Evolutionary conservation across 2,888 invertebrate genomes (phyloP).

Genomic region (Hirtodrosophila duncani): DNA sequence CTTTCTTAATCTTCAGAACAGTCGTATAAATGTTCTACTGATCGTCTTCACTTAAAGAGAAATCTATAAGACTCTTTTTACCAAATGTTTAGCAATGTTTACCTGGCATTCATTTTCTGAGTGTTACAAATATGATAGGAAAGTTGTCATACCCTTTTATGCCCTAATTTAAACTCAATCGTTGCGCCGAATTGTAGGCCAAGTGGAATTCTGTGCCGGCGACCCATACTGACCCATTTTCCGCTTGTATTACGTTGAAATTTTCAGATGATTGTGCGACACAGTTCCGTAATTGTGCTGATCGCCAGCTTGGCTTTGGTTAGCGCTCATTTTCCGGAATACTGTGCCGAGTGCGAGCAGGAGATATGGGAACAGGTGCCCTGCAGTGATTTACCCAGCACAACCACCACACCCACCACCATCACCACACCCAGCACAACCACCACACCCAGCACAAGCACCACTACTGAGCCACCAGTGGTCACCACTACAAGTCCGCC

Average conservation of each 20-base stretch:
- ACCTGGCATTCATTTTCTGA: too few relatives aligned
- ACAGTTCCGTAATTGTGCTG: conserved; percentile 25
- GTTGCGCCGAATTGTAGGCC: too few relatives aligned
- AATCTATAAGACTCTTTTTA: too few relatives aligned
- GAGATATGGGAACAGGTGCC: conserved; percentile 74
- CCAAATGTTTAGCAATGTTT: conserved; percentile 1
- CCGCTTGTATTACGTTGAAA: background rate
- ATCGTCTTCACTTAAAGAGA: too few relatives aligned
- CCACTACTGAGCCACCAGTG: background rate
- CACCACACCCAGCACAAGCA: background rate
- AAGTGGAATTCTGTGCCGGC: too few relatives aligned
- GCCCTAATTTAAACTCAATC: too few relatives aligned
- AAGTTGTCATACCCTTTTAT: too few relatives aligned
- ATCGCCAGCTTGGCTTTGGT: conserved; percentile 13
- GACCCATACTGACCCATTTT: conserved; percentile 18
- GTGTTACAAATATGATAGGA: too few relatives aligned
- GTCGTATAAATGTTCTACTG: too few relatives aligned
- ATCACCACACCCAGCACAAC: background rate
- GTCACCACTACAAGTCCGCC: background rate
- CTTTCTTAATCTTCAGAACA: too few relatives aligned
- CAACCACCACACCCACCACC: conserved; percentile 12
- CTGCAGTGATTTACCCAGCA: conserved; percentile 52
- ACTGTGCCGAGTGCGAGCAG: conserved; percentile 70
- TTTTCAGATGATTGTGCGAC: conserved; percentile 50
- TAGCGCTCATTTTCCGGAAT: conserved; percentile 44